Conservation (phyloP, 2,113 vertebrate genomes). For the Malurus elegans region DNA sequence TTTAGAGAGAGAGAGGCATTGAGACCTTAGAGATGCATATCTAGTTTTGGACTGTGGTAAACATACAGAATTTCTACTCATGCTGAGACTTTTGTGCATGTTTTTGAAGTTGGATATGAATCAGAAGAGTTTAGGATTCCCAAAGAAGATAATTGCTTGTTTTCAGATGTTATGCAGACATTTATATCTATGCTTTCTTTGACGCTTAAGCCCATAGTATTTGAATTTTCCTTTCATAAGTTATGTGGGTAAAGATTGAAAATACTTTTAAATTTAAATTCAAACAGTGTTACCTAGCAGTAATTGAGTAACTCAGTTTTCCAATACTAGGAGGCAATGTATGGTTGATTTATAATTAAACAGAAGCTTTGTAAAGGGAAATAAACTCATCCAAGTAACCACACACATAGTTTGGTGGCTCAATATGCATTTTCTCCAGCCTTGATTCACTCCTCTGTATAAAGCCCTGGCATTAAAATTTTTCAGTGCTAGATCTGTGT, state of each 20-base stretch:
- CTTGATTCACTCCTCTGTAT: rapidly evolving
- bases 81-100: neutral
- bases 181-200: neutral
- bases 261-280: neutral
- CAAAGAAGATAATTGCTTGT: neutral
- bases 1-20: neutral
- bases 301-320: neutral
- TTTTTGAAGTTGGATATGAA: neutral
- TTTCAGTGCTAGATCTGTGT: neutral
- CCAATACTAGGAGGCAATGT: neutral
- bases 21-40: neutral
- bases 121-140: neutral
- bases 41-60: neutral
- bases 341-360: neutral
- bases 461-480: neutral
- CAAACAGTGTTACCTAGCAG: neutral
- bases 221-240: neutral
- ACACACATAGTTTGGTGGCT: neutral
- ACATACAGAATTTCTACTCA: neutral
- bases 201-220: neutral
- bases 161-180: neutral
- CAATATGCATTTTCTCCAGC: neutral
- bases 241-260: neutral
- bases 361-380: neutral
- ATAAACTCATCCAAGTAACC: neutral